phyloP scores from a whole-genome alignment of 2,888 invertebrate species.

The Caenorhabditis panamensis region DNA sequence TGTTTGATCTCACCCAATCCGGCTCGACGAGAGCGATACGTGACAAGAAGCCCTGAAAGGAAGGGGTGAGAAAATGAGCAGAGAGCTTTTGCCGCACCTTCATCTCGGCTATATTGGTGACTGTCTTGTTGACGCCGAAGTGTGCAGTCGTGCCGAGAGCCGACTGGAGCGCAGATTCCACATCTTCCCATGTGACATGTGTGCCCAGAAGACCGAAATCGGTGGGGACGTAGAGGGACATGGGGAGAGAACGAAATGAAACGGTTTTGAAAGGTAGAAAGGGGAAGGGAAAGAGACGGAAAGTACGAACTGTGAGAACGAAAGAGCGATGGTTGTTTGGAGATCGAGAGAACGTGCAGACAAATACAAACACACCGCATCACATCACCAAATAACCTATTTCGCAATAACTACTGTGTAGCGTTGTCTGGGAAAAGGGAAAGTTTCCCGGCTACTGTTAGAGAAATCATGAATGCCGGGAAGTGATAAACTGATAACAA shows the following conservation, averaged over 20 bases:
- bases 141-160: constrained; percentile 5
- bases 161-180: constrained; percentile 5
- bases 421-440: neutral
- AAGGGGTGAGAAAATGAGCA: neutral
- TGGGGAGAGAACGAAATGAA: neutral
- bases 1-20: constrained; percentile 34
- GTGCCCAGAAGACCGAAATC: constrained; percentile 18
- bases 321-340: neutral
- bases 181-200: constrained; percentile 20
- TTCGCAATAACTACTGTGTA: neutral
- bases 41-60: constrained; percentile 27
- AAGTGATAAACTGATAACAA: neutral
- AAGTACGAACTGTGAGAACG: neutral
- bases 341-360: neutral
- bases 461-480: too few relatives aligned
- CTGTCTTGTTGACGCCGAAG: constrained; percentile 16
- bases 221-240: constrained; percentile 15
- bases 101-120: constrained; percentile 14
- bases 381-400: neutral
- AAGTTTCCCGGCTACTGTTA: neutral
- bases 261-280: too few relatives aligned
- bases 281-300: neutral
- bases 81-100: neutral
- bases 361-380: neutral
- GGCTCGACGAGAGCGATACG: constrained; percentile 25